A percentile compares a stretch with the other conserved stretches of the same genome.
Evolutionary conservation across 2,113 vertebrate species (phyloP).

Genomic region (Chaetodon auriga): DNA sequence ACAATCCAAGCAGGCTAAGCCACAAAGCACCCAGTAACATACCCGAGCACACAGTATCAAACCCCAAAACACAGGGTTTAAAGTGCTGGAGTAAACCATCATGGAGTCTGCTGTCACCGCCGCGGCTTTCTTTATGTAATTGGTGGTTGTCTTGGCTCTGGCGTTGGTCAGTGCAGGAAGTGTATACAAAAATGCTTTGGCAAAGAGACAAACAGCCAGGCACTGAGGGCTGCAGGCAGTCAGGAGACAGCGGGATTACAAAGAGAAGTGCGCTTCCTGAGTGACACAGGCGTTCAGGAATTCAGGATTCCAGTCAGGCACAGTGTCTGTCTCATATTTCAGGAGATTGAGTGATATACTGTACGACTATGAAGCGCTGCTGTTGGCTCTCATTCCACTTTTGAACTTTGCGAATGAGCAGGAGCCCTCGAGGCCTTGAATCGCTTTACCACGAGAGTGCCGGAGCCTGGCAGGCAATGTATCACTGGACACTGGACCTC

Average conservation of each 20-base stretch:
- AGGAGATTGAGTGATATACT: constrained; percentile 65
- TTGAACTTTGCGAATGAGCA: constrained; percentile 33
- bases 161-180: constrained; percentile 65
- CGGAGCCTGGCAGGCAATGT: constrained; percentile 25
- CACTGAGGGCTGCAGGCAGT: constrained; percentile 11
- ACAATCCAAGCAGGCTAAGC: constrained; percentile 53
- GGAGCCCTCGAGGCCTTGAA: constrained; percentile 33
- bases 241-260: constrained; percentile 39
- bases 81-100: constrained; percentile 70
- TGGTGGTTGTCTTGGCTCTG: constrained; percentile 70
- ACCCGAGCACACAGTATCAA: constrained; percentile 54
- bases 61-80: constrained; percentile 77
- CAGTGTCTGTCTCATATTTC: constrained; percentile 62
- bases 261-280: constrained; percentile 32
- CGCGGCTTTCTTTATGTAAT: constrained; percentile 72
- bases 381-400: constrained; percentile 53
- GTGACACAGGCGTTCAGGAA: constrained; percentile 50
- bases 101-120: constrained; percentile 67
- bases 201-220: constrained; percentile 35
- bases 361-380: constrained; percentile 41
- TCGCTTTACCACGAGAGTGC: not conserved
- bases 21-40: constrained; percentile 60
- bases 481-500: constrained; percentile 39
- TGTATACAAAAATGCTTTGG: constrained; percentile 55
- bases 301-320: constrained; percentile 62